These are phyloP conservation scores for Synanthedon vespiformis DNA, from an alignment of 2,888 invertebrate genomes.

Conservation along the genomic window DNA sequence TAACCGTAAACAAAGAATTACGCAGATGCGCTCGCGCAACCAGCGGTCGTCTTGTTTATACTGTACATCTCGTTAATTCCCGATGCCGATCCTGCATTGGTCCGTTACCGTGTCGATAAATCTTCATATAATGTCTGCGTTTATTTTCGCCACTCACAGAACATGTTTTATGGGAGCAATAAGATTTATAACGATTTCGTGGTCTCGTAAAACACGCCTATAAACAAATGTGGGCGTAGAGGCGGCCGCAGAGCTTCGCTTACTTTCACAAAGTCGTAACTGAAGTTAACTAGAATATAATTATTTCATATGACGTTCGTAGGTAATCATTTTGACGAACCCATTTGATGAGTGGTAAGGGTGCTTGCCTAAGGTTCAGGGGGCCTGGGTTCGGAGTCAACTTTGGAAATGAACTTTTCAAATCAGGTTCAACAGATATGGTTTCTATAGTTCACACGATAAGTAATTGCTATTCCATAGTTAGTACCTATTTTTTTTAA, in stretches of 20 bases:
- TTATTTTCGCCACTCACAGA: background rate
- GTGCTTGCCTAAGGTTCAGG: too few relatives aligned
- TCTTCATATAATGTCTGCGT: background rate
- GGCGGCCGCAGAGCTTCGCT: background rate
- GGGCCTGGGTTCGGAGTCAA: too few relatives aligned
- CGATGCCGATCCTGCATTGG: slow-evolving; percentile 35
- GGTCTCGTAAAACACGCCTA: background rate
- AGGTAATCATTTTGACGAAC: too few relatives aligned
- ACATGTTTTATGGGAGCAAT: background rate
- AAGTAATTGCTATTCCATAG: too few relatives aligned
- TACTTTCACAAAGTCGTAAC: too few relatives aligned
- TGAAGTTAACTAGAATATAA: too few relatives aligned
- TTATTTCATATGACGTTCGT: too few relatives aligned
- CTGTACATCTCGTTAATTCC: slow-evolving; percentile 15
- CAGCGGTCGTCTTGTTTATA: slow-evolving; percentile 20
- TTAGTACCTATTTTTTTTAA: background rate
- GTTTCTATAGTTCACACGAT: too few relatives aligned
- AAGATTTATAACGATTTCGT: background rate
- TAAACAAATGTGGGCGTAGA: background rate
- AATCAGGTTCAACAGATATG: too few relatives aligned
- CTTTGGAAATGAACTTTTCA: too few relatives aligned
- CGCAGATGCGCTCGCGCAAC: slow-evolving; percentile 15
- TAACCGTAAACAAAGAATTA: slow-evolving; percentile 4
- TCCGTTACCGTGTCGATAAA: slow-evolving; percentile 1
- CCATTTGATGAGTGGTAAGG: too few relatives aligned